Evolutionary conservation across 2,888 invertebrate genomes (phyloP).

Genomic region (Allygus modestus): DNA sequence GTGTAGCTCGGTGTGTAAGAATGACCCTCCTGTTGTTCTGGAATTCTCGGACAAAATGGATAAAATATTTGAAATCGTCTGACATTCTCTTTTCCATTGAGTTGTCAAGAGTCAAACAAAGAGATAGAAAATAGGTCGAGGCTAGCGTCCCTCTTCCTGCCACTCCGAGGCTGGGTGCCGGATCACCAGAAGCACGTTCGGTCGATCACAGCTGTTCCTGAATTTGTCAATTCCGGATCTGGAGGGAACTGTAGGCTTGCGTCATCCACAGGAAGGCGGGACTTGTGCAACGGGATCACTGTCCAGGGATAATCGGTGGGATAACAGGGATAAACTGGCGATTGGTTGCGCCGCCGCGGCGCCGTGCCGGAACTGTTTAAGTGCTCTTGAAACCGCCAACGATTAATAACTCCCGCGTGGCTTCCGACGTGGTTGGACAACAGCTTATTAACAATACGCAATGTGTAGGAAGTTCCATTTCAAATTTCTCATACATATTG

Average conservation of each 20-base stretch:
- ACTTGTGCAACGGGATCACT: slow-evolving; percentile 22
- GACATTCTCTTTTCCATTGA: too few species aligned
- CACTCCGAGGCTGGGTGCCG: background rate
- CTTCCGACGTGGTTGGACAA: too few species aligned
- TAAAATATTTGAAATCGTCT: too few species aligned
- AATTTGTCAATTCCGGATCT: slow-evolving; percentile 28
- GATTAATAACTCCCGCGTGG: background rate
- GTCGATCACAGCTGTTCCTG: slow-evolving; percentile 3
- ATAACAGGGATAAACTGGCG: slow-evolving; percentile 19
- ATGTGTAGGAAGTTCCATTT: too few species aligned
- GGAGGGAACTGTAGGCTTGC: background rate
- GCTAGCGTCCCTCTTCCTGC: too few species aligned
- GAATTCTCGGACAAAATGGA: too few species aligned
- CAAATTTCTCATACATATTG: too few species aligned
- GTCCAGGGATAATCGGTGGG: slow-evolving; percentile 27
- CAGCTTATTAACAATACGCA: too few species aligned
- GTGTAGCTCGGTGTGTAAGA: too few species aligned
- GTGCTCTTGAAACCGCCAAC: background rate
- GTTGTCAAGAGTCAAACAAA: too few species aligned
- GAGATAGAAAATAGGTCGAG: too few species aligned
- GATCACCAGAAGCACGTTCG: background rate
- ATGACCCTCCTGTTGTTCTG: too few species aligned
- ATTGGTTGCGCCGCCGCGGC: background rate
- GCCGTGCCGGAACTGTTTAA: slow-evolving; percentile 27
- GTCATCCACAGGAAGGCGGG: slow-evolving; percentile 17